Base-by-base conservation (phyloP, 2,797 vertebrate genomes). In the Oryzias sinensis region DNA sequence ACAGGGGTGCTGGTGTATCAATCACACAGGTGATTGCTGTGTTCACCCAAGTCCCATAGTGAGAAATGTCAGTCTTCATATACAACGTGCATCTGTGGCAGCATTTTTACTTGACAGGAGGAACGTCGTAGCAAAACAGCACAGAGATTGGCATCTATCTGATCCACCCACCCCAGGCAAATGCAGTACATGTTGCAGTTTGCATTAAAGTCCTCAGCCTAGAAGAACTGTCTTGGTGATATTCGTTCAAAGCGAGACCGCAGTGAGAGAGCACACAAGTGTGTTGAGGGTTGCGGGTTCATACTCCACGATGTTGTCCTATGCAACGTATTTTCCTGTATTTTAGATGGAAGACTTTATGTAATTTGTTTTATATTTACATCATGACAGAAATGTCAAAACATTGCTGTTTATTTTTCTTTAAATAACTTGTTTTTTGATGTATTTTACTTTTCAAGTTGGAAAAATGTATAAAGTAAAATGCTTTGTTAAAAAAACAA, bases 21-120 rank as follows among this genome's bases (percentile, higher is more conserved):
- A 70, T 85, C 79, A 82, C 6, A 49, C 68, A 72, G 76, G 72
- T 76, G 64, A 56, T 54, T 63, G 72, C 65, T 57, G 77, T 79
- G 79, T 77, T 74, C 80, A 74, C 69, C 59, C 60, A 48, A 62
- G 73, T 81, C 71, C 76, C 76, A 59, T 68, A 55, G 71, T 60
- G 65, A 72, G 76, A 73, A 43, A 67, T 65, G 79, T 81, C 81
- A 80, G 64, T 75, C 74, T 83, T 59, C n/a, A n/a, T n/a, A n/a
- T n/a, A n/a, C 62, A 37, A 43, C 53, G 56, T 56, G 68, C 22
- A 59, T 79, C 72, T 74, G 60, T 65, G 76, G 79, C 69, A 56
- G 77, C 77, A 82, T 79, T 81, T 77, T 75, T 61, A 80, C 66
- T 78, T 80, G 81, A 77, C 81, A 78, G 80, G 71, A 82, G 70